A percentile compares a stretch with the other conserved stretches of the same genome.
Evolutionary conservation across 2,113 vertebrate genomes (phyloP).

Genomic region (Corapipo altera): DNA sequence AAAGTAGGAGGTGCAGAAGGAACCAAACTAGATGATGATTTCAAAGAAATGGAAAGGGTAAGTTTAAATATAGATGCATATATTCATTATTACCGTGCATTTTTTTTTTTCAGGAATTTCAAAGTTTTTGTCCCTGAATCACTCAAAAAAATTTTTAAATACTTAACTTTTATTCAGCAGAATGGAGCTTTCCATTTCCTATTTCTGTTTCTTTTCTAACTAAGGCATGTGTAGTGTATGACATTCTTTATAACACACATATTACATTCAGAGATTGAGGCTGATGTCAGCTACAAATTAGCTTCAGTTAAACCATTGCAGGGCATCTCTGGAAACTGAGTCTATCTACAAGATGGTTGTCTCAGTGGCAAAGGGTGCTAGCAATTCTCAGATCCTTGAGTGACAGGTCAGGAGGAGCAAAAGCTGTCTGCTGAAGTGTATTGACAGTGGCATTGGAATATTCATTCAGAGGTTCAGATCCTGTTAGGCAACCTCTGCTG

Average conservation of each 20-base stretch:
- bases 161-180: neutral
- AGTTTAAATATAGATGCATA: conserved; percentile 9
- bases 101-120: neutral
- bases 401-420: neutral
- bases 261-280: neutral
- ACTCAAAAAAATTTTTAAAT: neutral
- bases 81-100: neutral
- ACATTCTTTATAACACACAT: neutral
- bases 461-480: neutral
- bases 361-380: neutral
- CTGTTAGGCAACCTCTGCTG: neutral
- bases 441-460: neutral
- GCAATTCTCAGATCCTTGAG: neutral
- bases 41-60: conserved; percentile 96
- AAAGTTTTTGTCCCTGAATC: neutral
- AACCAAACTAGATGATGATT: conserved; percentile 94
- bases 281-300: neutral
- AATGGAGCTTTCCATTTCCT: neutral
- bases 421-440: neutral
- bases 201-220: neutral
- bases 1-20: conserved; percentile 95
- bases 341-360: neutral
- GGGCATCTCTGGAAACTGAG: neutral
- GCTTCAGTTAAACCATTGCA: neutral
- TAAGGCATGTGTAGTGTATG: neutral